Conservation (phyloP, 1,140 invertebrate species). For the Sinonovacula constricta region DNA sequence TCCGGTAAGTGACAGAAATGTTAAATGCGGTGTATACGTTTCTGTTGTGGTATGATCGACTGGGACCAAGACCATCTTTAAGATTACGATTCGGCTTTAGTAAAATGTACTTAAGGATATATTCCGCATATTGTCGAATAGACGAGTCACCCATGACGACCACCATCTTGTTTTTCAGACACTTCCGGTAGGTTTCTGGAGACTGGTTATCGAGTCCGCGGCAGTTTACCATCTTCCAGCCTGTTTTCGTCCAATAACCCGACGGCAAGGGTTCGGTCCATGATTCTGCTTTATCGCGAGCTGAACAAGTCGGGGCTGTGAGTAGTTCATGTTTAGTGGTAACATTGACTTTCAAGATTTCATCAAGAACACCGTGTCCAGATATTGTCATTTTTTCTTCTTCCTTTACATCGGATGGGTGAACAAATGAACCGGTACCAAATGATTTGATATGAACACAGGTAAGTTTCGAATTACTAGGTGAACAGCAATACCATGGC, state of each 20-base stretch:
- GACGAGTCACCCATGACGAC: too few relatives aligned
- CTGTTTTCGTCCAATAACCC: slow-evolving; percentile 20
- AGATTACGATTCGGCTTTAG: background rate
- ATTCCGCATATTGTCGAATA: slow-evolving; percentile 29
- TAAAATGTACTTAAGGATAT: slow-evolving; percentile 2
- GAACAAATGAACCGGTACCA: background rate
- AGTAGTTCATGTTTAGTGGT: too few relatives aligned
- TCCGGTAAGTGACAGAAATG: slow-evolving; percentile 10
- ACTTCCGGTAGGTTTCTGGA: too few relatives aligned
- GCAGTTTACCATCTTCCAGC: slow-evolving; percentile 23
- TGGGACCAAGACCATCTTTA: background rate
- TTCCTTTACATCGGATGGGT: background rate
- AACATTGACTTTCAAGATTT: background rate
- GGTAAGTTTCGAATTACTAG: background rate
- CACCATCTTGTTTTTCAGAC: too few relatives aligned
- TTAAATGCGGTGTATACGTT: background rate
- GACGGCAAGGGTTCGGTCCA: background rate
- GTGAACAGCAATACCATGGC: slow-evolving; percentile 40
- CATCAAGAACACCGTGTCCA: slow-evolving; percentile 3
- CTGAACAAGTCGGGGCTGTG: too few relatives aligned
- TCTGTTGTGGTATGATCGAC: background rate
- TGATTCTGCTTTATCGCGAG: too few relatives aligned
- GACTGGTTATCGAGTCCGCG: too few relatives aligned
- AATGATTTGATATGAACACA: slow-evolving; percentile 26
- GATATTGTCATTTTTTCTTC: slow-evolving; percentile 13